Base-by-base conservation (phyloP, 2,888 invertebrate genomes). In the Rosalia funebris region DNA sequence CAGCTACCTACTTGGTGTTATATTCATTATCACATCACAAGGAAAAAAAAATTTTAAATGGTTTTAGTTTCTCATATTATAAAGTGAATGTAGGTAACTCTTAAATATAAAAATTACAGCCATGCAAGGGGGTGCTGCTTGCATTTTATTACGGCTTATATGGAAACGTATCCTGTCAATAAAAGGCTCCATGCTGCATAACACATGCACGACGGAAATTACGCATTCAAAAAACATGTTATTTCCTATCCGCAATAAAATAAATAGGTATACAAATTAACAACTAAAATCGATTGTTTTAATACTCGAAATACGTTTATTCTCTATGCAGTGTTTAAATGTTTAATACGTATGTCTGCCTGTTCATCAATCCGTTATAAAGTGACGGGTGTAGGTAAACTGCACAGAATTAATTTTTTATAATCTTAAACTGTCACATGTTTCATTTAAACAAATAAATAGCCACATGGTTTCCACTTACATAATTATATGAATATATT, bases 201-300 rank as follows among this genome's bases (percentile, higher is more conserved):
- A 11, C 14, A 16, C 37, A 20, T 39, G 50, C 37, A 39, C 20
- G 25, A 15, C n/a, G 12, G 19, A 4, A 50, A 50, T 50, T 50
- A 50, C 25, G 50, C 39, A 50, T 50, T 50, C 50, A 50, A 25
- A 50, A 15, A 39, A 25, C 50, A 39, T 20, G 25, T 39, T 41
- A 39, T 41, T 50, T 50, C 50, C 50, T 50, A 50, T 25, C 37
- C 25, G 39, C 39, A 50, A 50, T 50, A 50, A 50, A 39, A 50
- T 39, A 37, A 50, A 45, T 45, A 31, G 45, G 45, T 25, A 31
- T n/a, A n/a, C n/a, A n/a, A 45, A 31, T 31, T 31, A 12, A 31
- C 50, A 50, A 39, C 11, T 15, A 31, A 34, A 48, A 48, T 37
- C 15, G 15, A 20, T 39, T 20, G 39, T 39, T 50, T 25, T 20